phyloP scores from a whole-genome alignment of 35 echinoderm and acorn worm species.

The Amphiura filiformis region DNA sequence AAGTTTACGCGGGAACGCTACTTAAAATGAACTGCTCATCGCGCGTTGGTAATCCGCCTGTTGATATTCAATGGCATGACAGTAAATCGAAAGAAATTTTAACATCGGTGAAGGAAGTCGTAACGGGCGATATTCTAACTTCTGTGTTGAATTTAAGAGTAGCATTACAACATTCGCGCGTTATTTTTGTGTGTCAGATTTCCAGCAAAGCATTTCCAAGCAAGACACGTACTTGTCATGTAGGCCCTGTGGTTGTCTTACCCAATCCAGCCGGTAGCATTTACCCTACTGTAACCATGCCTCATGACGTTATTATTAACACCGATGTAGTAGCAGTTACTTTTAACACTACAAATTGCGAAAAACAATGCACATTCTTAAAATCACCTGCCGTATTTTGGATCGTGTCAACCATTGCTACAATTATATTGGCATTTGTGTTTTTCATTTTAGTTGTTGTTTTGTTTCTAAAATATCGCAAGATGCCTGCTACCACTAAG shows the following conservation, averaged over 20 bases:
- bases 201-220: not conserved
- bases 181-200: not conserved
- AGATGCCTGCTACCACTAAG: not conserved
- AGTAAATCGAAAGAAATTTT: not conserved
- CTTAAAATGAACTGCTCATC: not conserved
- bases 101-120: not conserved
- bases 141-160: not conserved
- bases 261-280: not conserved
- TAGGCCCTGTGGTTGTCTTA: not conserved
- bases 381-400: not conserved
- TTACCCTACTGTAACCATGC: not conserved
- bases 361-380: not conserved
- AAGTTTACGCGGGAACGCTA: not conserved
- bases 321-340: not conserved
- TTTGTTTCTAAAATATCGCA: not conserved
- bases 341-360: not conserved
- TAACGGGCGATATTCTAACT: not conserved
- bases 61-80: not conserved
- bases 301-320: not conserved
- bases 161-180: not conserved
- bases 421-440: not conserved
- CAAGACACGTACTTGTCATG: not conserved
- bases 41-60: not conserved
- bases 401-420: not conserved
- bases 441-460: not conserved